Evolutionary conservation across 2,888 invertebrate species (phyloP), one percentile per base, ranked within the genome.

Genomic region (Heteromyza rotundicornis): DNA sequence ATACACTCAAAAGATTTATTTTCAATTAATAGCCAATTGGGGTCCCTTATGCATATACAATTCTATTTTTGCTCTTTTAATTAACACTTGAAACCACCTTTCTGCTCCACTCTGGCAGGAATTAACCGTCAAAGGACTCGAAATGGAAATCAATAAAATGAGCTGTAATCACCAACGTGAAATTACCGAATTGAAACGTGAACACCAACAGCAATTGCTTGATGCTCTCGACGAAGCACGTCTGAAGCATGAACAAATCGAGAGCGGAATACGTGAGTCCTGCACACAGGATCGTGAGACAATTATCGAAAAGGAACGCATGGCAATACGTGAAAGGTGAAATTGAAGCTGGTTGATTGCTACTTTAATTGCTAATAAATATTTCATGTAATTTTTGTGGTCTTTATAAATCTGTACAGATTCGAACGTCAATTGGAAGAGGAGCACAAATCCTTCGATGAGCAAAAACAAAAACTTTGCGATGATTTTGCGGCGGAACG

Each of bases 51-150:
- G n/a, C n/a, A n/a, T n/a, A n/a, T n/a, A n/a, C n/a, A n/a, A n/a
- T n/a, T n/a, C n/a, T n/a, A n/a, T n/a, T n/a, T n/a, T n/a, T 5
- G 47, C n/a, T 51, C 12, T n/a, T 51, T 12, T 14, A 51, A 35
- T 55, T 55, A 20, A 2, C 20, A 20, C 14, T 47, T 17, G 20
- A 47, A 47, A 40, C 40, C 47, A 47, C 47, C 20, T 47, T 3
- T n/a, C 10, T 27, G 2, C 22, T 56, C 10, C 19, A 23, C 5
- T 27, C 20, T 24, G 3, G 19, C 24, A 89, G 92, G 93, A 94
- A 78, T 84, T 93, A 74, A 94, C 94, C 2, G 91, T 94, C 0
- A 94, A 92, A 84, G 93, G 94, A 0, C 80, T 95, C n/a, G 94
- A 94, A 81, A 89, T 92, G 0, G 94, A 95, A 80, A 85, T 95